Evolutionary conservation across 2,888 invertebrate genomes (phyloP).

Genomic region (Torymus aiolomorphi): DNA sequence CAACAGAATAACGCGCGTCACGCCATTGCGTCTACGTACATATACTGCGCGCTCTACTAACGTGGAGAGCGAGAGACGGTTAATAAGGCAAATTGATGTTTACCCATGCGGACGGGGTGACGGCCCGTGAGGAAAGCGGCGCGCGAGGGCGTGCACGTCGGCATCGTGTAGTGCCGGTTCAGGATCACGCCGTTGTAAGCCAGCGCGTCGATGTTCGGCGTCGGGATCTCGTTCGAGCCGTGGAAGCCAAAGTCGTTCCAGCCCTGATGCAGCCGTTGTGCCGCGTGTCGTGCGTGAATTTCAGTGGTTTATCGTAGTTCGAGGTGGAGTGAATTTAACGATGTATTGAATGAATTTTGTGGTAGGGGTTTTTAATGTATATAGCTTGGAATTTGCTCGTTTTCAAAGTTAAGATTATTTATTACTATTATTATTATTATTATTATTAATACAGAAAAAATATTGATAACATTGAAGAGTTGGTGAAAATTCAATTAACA

Average conservation of each 20-base stretch:
- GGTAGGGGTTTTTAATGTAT: too few species aligned
- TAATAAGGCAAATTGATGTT: slow-evolving; percentile 16
- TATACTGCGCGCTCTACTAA: too few species aligned
- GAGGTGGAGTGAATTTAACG: too few species aligned
- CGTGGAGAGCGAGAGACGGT: too few species aligned
- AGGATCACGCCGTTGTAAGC: slow-evolving; percentile 90
- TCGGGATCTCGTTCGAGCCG: slow-evolving; percentile 90
- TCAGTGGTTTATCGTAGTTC: not conserved
- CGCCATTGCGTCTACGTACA: too few species aligned
- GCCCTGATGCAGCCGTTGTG: slow-evolving; percentile 77
- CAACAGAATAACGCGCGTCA: not conserved
- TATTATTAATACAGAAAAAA: too few species aligned
- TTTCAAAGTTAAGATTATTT: too few species aligned
- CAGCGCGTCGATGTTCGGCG: slow-evolving; percentile 92
- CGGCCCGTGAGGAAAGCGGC: slow-evolving; percentile 89
- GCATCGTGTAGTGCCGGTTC: slow-evolving; percentile 90
- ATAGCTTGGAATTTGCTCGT: too few species aligned
- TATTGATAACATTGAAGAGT: too few species aligned
- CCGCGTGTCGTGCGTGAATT: not conserved
- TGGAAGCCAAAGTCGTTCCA: slow-evolving; percentile 95
- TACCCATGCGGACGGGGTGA: slow-evolving; percentile 86
- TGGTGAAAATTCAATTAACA: too few species aligned
- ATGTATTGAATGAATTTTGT: too few species aligned
- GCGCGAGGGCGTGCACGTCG: slow-evolving; percentile 90
- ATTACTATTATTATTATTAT: too few species aligned